Percentiles rank a stretch among this genome's conserved stretches.
phyloP scores from a whole-genome alignment of 1,140 invertebrate species.

The Ditylenchus dipsaci region DNA sequence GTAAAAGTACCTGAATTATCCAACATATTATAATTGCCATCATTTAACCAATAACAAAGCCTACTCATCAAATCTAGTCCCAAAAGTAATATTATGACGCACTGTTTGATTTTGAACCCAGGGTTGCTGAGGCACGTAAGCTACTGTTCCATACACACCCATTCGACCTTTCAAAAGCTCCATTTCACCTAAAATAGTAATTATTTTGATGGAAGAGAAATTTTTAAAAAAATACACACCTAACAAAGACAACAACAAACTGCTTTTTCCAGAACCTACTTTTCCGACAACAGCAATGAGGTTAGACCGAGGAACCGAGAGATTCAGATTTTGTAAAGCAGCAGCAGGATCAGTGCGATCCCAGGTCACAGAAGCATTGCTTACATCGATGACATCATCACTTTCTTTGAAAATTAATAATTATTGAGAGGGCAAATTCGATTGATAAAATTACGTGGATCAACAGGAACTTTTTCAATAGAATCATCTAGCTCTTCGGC shows the following conservation, averaged over 20 bases:
- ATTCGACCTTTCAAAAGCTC: conserved; percentile 25
- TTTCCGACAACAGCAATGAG: conserved; percentile 24
- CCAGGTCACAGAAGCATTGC: conserved; percentile 45
- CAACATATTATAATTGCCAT: too few species aligned
- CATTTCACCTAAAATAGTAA: conserved; percentile 63
- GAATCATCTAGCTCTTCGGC: conserved; percentile 51
- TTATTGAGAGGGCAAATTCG: conserved; percentile 1
- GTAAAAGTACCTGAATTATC: conserved; percentile 64
- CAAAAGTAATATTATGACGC: conserved; percentile 80
- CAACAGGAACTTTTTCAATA: not conserved
- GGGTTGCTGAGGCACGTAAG: conserved; percentile 81
- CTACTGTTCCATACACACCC: conserved; percentile 28
- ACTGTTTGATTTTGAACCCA: conserved; percentile 91
- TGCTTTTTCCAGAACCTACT: conserved; percentile 40
- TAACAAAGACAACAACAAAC: conserved; percentile 25
- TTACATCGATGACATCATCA: conserved; percentile 26
- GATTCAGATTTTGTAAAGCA: conserved; percentile 25
- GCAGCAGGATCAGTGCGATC: conserved; percentile 41
- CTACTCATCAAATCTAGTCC: conserved; percentile 66
- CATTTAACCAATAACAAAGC: too few species aligned
- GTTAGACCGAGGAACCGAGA: conserved; percentile 20
- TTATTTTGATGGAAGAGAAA: not conserved
- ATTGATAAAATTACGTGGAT: conserved; percentile 9
- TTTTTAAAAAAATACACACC: conserved; percentile 46
- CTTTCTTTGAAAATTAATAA: conserved; percentile 14